Conservation (phyloP, 2,888 invertebrate species). For the Allacma fusca region DNA sequence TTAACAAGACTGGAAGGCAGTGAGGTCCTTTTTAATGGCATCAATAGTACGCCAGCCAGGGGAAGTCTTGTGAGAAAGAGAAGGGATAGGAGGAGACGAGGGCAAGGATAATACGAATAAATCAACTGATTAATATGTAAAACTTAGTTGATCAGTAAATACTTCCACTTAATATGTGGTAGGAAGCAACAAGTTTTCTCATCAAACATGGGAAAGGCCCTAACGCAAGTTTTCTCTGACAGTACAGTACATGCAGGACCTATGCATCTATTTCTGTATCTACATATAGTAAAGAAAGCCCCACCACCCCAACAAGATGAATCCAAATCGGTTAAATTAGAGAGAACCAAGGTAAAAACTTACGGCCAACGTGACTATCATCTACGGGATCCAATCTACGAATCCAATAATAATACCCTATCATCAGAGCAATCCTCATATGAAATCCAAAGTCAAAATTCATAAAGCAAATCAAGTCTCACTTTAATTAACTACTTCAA, state of each 20-base stretch:
- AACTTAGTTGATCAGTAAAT: too few relatives aligned
- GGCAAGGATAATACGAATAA: too few relatives aligned
- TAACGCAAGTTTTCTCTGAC: background rate
- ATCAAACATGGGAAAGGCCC: conserved; percentile 25
- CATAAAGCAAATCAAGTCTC: conserved; percentile 26
- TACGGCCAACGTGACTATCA: background rate
- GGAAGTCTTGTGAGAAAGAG: too few relatives aligned
- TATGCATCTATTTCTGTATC: too few relatives aligned
- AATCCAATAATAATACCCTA: background rate
- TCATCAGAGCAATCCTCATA: conserved; percentile 5
- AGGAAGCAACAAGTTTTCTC: conserved; percentile 42
- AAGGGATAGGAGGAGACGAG: too few relatives aligned
- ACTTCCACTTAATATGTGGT: background rate
- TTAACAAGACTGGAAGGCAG: too few relatives aligned
- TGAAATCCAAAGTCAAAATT: conserved; percentile 21
- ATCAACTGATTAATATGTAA: too few relatives aligned
- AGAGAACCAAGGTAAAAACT: background rate
- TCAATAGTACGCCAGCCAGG: too few relatives aligned
- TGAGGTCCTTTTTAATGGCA: too few relatives aligned
- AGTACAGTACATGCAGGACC: too few relatives aligned
- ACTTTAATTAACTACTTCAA: conserved; percentile 25
- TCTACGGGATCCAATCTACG: background rate
- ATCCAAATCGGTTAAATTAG: conserved; percentile 5
- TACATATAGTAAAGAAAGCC: background rate
- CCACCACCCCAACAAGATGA: background rate